Conservation (phyloP, 2,113 vertebrate genomes). For the Hyperoodon ampullatus region DNA sequence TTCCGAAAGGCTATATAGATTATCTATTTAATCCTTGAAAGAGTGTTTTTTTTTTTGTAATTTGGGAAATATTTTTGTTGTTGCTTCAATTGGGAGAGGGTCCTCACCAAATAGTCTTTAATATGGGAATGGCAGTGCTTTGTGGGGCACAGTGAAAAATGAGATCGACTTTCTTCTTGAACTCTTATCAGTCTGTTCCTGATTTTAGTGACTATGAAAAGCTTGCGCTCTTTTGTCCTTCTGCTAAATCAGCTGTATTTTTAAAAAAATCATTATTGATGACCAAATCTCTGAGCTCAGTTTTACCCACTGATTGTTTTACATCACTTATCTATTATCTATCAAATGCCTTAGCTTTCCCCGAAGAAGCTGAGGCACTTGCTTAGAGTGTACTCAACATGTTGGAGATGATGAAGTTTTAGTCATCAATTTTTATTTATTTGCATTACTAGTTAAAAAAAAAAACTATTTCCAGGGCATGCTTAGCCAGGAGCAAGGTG, state of each 20-base stretch:
- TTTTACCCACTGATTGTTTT: neutral
- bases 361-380: neutral
- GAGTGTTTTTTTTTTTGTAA: neutral
- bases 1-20: neutral
- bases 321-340: neutral
- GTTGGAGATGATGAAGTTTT: neutral
- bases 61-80: neutral
- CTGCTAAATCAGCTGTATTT: neutral
- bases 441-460: neutral
- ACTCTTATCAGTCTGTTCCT: neutral
- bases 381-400: neutral
- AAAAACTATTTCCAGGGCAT: neutral
- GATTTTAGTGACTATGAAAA: neutral
- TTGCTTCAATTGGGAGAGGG: neutral
- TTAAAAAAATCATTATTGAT: neutral
- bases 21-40: neutral
- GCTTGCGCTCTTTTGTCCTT: neutral
- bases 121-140: neutral
- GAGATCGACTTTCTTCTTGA: neutral
- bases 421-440: conserved; percentile 19
- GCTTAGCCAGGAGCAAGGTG: conserved; percentile 15
- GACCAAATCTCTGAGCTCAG: neutral
- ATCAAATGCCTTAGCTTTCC: neutral
- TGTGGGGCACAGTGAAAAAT: neutral
- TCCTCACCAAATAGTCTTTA: neutral